phyloP scores from a whole-genome alignment of 2,888 invertebrate genomes.

The Pristionchus mayeri region DNA sequence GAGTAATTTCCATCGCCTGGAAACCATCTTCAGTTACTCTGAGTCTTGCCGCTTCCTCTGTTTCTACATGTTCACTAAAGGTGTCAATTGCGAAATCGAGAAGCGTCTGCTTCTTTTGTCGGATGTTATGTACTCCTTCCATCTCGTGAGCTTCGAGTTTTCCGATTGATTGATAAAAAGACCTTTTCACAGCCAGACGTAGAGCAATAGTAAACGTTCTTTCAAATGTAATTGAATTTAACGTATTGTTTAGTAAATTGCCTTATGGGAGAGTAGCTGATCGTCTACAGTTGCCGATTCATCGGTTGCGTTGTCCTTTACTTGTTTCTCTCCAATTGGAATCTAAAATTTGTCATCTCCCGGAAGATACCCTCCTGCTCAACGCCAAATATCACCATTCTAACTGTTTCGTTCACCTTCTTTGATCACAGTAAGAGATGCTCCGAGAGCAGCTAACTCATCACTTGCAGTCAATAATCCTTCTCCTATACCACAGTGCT shows the following conservation, averaged over 20 bases:
- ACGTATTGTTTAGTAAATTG: background rate
- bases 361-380: no score
- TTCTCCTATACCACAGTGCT: no score
- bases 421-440: no score
- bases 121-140: background rate
- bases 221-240: background rate
- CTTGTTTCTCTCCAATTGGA: no score
- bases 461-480: no score
- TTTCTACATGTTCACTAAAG: background rate
- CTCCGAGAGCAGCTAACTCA: no score
- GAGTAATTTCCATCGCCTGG: background rate
- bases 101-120: background rate
- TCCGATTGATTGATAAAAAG: background rate
- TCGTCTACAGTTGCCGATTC: background rate
- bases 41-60: background rate
- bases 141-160: background rate
- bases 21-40: background rate
- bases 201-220: background rate
- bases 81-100: background rate
- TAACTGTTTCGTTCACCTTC: no score
- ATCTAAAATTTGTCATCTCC: no score
- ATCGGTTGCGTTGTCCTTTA: no score
- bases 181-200: background rate
- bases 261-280: background rate
- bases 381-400: no score